Conservation (phyloP, 2,888 invertebrate genomes). For the Synergus laeviventris region DNA sequence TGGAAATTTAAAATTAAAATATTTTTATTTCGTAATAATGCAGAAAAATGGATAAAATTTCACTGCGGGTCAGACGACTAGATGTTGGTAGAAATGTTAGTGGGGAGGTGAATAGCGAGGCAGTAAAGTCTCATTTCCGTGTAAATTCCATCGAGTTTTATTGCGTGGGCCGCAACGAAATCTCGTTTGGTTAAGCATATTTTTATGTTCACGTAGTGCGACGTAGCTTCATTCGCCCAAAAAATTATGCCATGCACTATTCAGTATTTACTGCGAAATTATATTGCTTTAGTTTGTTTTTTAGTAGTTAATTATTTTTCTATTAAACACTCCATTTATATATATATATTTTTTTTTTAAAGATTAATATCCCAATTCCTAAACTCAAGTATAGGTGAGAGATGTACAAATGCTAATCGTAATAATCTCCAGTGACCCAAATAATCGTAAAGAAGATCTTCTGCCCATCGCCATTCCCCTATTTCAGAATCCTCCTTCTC, state of each 20-base stretch:
- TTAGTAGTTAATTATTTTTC: neutral
- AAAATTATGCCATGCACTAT: slow-evolving; percentile 39
- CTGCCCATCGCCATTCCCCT: slow-evolving; percentile 41
- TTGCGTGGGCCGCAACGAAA: slow-evolving; percentile 49
- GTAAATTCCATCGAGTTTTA: slow-evolving; percentile 63
- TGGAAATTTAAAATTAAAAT: neutral
- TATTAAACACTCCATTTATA: neutral
- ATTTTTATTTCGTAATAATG: neutral
- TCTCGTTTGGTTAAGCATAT: slow-evolving; percentile 59
- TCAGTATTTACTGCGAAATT: slow-evolving; percentile 1
- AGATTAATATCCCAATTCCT: too few relatives aligned
- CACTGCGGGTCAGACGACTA: neutral
- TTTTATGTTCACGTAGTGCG: slow-evolving; percentile 51
- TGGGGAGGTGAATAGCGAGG: slow-evolving; percentile 24
- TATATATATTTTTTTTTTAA: too few relatives aligned
- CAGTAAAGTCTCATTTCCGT: slow-evolving; percentile 59
- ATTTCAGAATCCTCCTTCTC: slow-evolving; percentile 45
- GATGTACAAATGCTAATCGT: slow-evolving; percentile 45
- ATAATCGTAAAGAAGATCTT: slow-evolving; percentile 59
- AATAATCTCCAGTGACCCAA: slow-evolving; percentile 55
- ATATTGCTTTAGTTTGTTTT: neutral
- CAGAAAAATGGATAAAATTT: neutral
- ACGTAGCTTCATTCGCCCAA: slow-evolving; percentile 15
- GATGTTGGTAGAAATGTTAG: slow-evolving; percentile 14
- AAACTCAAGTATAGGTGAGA: neutral